Evolutionary conservation across 2,888 invertebrate genomes (phyloP), one percentile per base, ranked within the genome.

Genomic region (Endotricha flammealis): DNA sequence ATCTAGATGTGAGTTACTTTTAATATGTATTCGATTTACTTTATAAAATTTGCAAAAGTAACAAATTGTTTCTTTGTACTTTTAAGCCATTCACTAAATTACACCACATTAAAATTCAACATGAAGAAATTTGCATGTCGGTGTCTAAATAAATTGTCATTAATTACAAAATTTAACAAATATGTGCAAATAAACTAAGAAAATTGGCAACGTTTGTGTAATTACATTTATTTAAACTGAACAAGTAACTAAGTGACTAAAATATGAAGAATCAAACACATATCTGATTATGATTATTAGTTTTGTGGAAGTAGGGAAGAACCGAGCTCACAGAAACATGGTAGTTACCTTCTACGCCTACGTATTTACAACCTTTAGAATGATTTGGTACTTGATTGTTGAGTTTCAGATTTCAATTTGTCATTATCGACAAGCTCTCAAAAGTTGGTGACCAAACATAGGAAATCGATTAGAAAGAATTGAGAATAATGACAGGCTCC

Each of bases 21-120:
- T 73, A 64, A 78, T 80, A 81, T 83, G 80, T 81, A 82, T 79
- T 79, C 70, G 67, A 64, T 76, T 83, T 77, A 78, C 53, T 85
- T 87, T 83, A 90, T 90, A 90, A 90, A 90, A 90, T 90, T 90
- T 90, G 89, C 89, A 90, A 90, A 90, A 90, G 89, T 90, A 90
- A 90, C 89, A 88, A 89, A 90, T 88, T 79, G 88, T 86, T 82
- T 85, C 74, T 87, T 90, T 90, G 90, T 90, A 90, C 90, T 90
- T 90, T 83, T 87, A 90, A 90, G 90, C 90, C 89, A 89, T 90
- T 90, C 88, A 81, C 87, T 87, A 87, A 83, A 83, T 85, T 81
- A 86, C 86, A 81, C 81, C 74, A 73, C 73, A 77, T 72, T 71
- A 68, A 76, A 62, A 80, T 80, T 76, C 69, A 83, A 83, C 76